Base-by-base conservation (phyloP, 2,797 vertebrate species). In the Lates japonicus region DNA sequence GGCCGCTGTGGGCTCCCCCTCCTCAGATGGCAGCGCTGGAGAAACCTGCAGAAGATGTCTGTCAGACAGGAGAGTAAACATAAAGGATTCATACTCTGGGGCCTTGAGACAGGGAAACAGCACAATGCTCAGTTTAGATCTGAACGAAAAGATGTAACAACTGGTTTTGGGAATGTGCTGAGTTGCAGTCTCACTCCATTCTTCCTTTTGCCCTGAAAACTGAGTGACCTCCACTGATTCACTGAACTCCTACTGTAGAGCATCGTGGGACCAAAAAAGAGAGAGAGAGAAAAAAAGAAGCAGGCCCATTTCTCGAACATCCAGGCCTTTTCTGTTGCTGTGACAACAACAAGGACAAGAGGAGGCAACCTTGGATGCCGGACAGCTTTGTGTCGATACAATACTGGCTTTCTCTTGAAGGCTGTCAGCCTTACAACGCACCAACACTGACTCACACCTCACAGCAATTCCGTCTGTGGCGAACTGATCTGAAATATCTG, bases 271-370 rank as follows among this genome's bases (percentile, higher is more conserved):
- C 33, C 13, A 44, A 31, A 16, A 17, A 39, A 22, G 11, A 48
- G 33, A 63, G 55, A 29, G 54, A 39, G 31, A 4, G 33, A 4
- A 4, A 46, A 52, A 13, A 66, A 70, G 25, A 82, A 78, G 3
- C 16, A 3, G 17, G 61, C 35, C 76, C 16, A 52, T 80, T 81
- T 78, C 71, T 78, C 48, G 12, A 76, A 77, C 80, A 82, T 81
- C 55, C 65, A 83, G 75, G 68, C 41, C 71, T 89, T 57, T 90
- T 83, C 83, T 84, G 91, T 94, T 94, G 91, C 92, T 93, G 88
- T 94, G 93, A 93, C 92, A 93, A 93, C 90, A 79, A 80, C 87
- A 87, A 88, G 81, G 82, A 90, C 87, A 88, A 86, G 86, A 87
- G 80, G 85, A 91, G 79, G 74, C 86, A 92, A 89, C 92, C 91